phyloP scores from a whole-genome alignment of 2,888 invertebrate species.

The Dorcus hopei region DNA sequence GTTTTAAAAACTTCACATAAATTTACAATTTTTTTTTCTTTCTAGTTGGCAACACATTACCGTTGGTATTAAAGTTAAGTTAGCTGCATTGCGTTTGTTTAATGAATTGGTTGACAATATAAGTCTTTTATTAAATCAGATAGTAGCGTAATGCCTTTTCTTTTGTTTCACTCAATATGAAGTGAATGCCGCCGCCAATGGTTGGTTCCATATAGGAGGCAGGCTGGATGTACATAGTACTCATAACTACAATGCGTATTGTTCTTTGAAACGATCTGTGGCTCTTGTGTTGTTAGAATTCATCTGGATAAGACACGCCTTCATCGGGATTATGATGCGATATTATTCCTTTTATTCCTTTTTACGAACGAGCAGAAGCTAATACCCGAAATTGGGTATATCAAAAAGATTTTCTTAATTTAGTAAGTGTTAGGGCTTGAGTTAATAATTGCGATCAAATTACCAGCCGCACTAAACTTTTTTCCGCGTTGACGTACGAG shows the following conservation, averaged over 20 bases:
- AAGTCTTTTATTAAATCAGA: too few relatives aligned
- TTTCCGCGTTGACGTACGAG: constrained; percentile 1
- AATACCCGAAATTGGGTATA: too few relatives aligned
- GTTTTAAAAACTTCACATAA: too few relatives aligned
- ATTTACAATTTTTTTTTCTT: too few relatives aligned
- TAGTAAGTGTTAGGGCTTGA: neutral
- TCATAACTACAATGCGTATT: constrained; percentile 27
- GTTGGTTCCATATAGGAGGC: neutral
- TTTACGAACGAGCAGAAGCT: too few relatives aligned
- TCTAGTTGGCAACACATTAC: too few relatives aligned
- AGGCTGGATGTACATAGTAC: constrained; percentile 12
- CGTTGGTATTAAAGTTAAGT: too few relatives aligned
- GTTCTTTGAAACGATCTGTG: constrained; percentile 25
- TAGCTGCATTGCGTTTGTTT: too few relatives aligned
- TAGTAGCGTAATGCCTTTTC: constrained; percentile 2
- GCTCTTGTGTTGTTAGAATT: constrained; percentile 32
- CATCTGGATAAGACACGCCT: constrained; percentile 40
- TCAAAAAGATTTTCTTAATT: too few relatives aligned
- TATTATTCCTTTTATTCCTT: constrained; percentile 19
- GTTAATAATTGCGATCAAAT: neutral
- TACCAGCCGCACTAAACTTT: neutral
- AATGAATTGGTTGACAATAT: too few relatives aligned
- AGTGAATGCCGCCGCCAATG: constrained; percentile 2
- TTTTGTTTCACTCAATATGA: constrained; percentile 7
- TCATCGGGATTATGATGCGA: constrained; percentile 30